Conservation (phyloP, 2,113 vertebrate genomes). For the Melozone crissalis region DNA sequence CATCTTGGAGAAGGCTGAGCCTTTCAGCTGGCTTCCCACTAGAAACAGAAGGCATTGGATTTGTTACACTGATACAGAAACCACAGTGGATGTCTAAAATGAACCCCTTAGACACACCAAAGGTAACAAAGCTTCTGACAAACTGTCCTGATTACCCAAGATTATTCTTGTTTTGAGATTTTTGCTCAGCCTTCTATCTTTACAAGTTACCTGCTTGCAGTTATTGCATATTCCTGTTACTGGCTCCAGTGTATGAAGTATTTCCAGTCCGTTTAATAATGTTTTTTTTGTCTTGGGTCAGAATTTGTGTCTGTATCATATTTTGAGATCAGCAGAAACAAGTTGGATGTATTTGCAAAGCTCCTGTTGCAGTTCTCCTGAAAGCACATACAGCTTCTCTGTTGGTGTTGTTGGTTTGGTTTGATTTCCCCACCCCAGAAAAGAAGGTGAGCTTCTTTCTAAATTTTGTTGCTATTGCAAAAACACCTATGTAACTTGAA, state of each 20-base stretch:
- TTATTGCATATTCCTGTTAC: neutral
- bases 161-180: neutral
- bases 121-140: neutral
- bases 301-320: neutral
- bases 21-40: neutral
- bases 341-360: neutral
- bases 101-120: neutral
- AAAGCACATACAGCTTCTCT: neutral
- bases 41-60: neutral
- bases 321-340: neutral
- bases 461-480: neutral
- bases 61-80: neutral
- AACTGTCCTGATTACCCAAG: neutral
- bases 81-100: neutral
- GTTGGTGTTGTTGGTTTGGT: neutral
- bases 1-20: neutral
- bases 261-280: neutral
- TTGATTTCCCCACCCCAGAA: accelerated
- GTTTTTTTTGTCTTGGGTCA: neutral
- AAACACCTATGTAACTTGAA: neutral
- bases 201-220: neutral
- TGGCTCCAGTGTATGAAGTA: neutral
- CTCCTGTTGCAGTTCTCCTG: neutral
- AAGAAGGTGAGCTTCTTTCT: neutral
- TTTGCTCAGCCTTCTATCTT: neutral